Base-by-base conservation (phyloP, 2,888 invertebrate genomes). In the Metopia argyrocephala region DNA sequence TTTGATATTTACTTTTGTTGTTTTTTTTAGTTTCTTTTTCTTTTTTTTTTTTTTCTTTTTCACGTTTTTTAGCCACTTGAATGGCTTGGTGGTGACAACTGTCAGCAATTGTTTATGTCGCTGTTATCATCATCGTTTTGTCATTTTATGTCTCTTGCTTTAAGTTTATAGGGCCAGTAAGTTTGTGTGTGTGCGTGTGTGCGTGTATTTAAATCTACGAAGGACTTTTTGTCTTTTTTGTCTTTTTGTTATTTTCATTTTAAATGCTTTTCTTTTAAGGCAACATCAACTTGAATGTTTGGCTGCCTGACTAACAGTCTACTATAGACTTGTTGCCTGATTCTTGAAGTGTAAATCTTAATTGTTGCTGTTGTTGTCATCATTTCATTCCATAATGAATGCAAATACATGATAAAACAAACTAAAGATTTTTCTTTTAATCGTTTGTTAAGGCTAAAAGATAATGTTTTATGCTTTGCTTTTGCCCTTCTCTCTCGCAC, bases 91-190 rank as follows among this genome's bases (percentile, higher is more conserved):
- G 50, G 18, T 50, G 70, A 62, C 21, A 54, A n/a, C 61, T 75
- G 70, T 61, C 79, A 75, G 31, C 70, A 31, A 56, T 79, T 71
- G 54, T 75, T 69, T 70, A 23, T 38, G 64, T 59, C 48, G 31
- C 25, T n/a, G n/a, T n/a, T 59, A 71, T 75, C 57, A 65, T 65
- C 69, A 75, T 65, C 54, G 27, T 70, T 79, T 61, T 75, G 69
- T 69, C 74, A 69, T 66, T 56, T 76, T 28, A 68, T 68, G 75
- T 68, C 75, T 68, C 61, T 52, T 66, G 61, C 65, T 65, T 23
- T 62, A 31, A 31, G 25, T 31, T 28, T 38, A 18, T 48, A 12
- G 15, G 2, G 15, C 6, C 18, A 18, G 48, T 20, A 38, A 3
- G 48, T n/a, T n/a, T n/a, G 48, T 48, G 4, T 18, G 5, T 9